Base-by-base conservation (phyloP, 2,113 vertebrate genomes). In the Pogonocichla stellata region DNA sequence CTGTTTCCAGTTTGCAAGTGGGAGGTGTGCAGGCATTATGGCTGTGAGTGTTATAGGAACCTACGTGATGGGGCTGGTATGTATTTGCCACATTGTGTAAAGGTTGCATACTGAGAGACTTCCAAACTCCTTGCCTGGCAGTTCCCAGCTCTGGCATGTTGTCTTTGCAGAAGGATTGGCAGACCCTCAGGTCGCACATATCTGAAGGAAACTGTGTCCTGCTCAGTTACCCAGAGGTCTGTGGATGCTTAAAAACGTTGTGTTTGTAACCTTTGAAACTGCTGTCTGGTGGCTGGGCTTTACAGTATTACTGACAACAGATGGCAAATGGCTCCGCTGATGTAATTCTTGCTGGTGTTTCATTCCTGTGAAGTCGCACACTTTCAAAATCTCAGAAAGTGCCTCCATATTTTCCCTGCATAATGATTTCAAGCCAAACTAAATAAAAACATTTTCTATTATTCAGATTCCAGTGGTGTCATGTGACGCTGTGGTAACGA, bases 211-310 rank as follows among this genome's bases (percentile, higher is more conserved):
- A n/a, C 23, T 29, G 34, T 29, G 86, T 79, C 93, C 92, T 75
- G 81, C 77, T 95, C 40, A 3, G 51, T 94, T 91, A 70, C 58
- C 6, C 62, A 43, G 90, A 78, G 78, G 65, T 66, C 75, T 80
- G 82, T 19, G 78, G 87, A 73, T 62, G 65, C 80, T 62, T 89
- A 43, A 82, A 90, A 90, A 77, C 12, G 42, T 90, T 88, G 89
- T 95, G 89, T 95, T 96, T 94, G 86, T 96, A 97, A 97, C 95
- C 94, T 97, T 96, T 90, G 86, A 85, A 97, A 84, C 73, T 85
- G 75, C 81, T 91, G 71, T 70, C 90, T 94, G 77, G 90, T 96
- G 95, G 83, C 80, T 90, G 84, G 82, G 83, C 94, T 96, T 94
- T 54, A 42, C 86, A 56, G 82, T 74, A 67, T 87, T 93, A 84